Percentiles rank a stretch among this genome's conserved stretches.
phyloP scores from a whole-genome alignment of 2,888 invertebrate genomes.

The Melanophora roralis region DNA sequence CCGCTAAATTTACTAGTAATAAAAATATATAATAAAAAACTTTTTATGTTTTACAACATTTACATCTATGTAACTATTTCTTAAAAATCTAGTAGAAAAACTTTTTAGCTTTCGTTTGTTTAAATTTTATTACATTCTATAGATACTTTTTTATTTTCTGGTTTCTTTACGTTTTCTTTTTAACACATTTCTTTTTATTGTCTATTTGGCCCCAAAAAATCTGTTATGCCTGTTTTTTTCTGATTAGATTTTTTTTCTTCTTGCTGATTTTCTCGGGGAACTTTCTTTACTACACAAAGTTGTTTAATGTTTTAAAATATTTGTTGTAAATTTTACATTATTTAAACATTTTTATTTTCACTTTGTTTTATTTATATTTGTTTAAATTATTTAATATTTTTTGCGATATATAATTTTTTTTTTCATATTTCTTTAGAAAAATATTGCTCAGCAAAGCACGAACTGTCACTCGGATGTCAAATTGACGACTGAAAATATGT shows the following conservation, averaged over 20 bases:
- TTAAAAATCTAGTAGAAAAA: neutral
- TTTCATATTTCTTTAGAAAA: constrained; percentile 49
- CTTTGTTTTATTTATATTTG: constrained; percentile 19
- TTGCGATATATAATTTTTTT: constrained; percentile 49
- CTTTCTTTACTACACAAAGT: constrained; percentile 46
- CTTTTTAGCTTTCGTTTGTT: neutral
- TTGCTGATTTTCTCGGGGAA: constrained; percentile 25
- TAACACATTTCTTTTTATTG: constrained; percentile 14
- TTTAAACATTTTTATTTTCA: constrained; percentile 36
- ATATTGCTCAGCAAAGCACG: constrained; percentile 58
- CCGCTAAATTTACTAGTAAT: neutral
- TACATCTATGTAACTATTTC: constrained; percentile 7
- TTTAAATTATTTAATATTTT: constrained; percentile 10
- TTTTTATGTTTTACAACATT: constrained; percentile 3
- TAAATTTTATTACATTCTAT: constrained; percentile 14
- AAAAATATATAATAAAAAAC: constrained; percentile 8
- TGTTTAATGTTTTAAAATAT: constrained; percentile 15
- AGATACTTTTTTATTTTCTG: neutral
- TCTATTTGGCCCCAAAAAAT: constrained; percentile 57
- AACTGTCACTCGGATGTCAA: constrained; percentile 63
- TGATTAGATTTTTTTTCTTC: constrained; percentile 43
- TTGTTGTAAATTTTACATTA: constrained; percentile 38
- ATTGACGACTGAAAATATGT: constrained; percentile 60
- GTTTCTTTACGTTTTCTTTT: constrained; percentile 38
- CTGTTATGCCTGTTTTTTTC: constrained; percentile 56